Conservation (phyloP, 2,797 vertebrate species). For the Scarus forsteni region DNA sequence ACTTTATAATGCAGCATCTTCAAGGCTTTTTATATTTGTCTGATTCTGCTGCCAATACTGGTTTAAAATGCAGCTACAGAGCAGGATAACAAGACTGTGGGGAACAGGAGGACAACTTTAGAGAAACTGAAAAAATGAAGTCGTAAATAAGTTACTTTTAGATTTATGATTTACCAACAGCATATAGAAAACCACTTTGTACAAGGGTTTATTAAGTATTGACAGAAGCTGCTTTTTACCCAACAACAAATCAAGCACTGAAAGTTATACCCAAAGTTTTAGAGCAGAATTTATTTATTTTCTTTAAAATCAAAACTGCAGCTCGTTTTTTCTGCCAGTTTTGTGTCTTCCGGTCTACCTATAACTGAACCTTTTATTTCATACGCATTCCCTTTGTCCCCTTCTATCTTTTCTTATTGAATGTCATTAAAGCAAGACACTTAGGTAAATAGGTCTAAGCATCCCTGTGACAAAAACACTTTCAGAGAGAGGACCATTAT, state of each 20-base stretch:
- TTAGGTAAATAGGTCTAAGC: neutral
- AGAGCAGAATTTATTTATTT: neutral
- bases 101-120: no score
- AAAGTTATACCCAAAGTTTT: neutral
- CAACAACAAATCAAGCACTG: neutral
- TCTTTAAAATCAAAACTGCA: neutral
- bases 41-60: no score
- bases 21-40: no score
- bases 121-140: no score
- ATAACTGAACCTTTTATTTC: neutral
- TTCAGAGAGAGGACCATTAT: slow-evolving; percentile 13
- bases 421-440: slow-evolving; percentile 31
- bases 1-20: no score
- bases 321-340: neutral
- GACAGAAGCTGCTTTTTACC: neutral
- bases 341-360: neutral
- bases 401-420: slow-evolving; percentile 12
- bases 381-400: slow-evolving; percentile 13
- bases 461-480: slow-evolving; percentile 1
- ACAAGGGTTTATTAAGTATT: neutral
- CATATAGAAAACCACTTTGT: no score
- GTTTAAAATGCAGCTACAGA: no score
- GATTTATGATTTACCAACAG: no score
- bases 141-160: no score
- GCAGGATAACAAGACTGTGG: no score